These are phyloP conservation scores for Drosophila tripunctata DNA, from an alignment of 2,888 invertebrate species.

Conservation along the genomic window DNA sequence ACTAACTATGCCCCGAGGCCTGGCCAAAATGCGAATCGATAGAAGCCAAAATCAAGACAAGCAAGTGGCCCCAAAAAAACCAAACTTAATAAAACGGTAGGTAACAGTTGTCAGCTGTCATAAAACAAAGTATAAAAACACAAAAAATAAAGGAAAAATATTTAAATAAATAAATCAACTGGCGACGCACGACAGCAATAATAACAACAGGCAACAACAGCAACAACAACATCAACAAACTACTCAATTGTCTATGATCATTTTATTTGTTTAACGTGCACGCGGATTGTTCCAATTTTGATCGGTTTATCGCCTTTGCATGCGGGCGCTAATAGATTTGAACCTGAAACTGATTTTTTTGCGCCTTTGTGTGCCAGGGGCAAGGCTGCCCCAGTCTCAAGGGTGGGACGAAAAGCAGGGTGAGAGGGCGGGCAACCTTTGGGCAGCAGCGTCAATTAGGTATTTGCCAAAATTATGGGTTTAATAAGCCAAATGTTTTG, in stretches of 20 bases:
- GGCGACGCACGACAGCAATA: slow-evolving; percentile 23
- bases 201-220: slow-evolving; percentile 1
- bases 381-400: slow-evolving; percentile 47
- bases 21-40: slow-evolving; percentile 36
- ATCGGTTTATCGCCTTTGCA: slow-evolving; percentile 70
- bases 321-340: slow-evolving; percentile 71
- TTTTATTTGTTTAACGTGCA: slow-evolving; percentile 44
- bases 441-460: slow-evolving; percentile 48
- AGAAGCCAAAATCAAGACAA: slow-evolving; percentile 38
- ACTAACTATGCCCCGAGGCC: slow-evolving; percentile 70
- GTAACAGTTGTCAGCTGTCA: slow-evolving; percentile 61
- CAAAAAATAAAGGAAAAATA: slow-evolving; percentile 12
- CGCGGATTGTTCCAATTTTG: slow-evolving; percentile 70
- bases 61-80: slow-evolving; percentile 45
- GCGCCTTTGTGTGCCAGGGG: slow-evolving; percentile 62
- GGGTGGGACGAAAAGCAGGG: background rate
- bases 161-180: slow-evolving; percentile 14
- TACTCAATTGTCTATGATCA: slow-evolving; percentile 47
- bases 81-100: slow-evolving; percentile 45
- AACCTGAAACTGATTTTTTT: slow-evolving; percentile 51
- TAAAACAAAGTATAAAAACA: slow-evolving; percentile 24
- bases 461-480: slow-evolving; percentile 38
- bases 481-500: slow-evolving; percentile 30
- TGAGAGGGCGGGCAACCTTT: slow-evolving; percentile 1
- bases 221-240: slow-evolving; percentile 13